Evolutionary conservation across 2,888 invertebrate genomes (phyloP).

Genomic region (Pterobdella sp.): DNA sequence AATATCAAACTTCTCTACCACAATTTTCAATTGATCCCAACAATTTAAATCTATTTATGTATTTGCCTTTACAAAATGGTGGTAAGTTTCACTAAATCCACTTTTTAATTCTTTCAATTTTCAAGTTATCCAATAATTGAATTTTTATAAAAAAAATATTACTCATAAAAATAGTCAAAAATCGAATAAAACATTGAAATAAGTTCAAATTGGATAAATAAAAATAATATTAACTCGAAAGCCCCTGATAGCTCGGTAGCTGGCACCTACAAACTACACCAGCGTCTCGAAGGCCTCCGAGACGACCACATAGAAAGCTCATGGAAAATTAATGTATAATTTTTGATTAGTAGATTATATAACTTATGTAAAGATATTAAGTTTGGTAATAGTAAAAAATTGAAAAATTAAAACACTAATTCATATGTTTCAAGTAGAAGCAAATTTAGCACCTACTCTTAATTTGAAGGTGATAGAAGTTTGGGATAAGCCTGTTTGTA

Average conservation of each 20-base stretch:
- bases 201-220: neutral
- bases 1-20: neutral
- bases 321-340: neutral
- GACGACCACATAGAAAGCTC: neutral
- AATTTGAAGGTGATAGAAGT: too few relatives aligned
- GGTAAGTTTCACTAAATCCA: neutral
- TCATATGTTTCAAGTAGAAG: too few relatives aligned
- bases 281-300: neutral
- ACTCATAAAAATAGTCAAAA: too few relatives aligned
- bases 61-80: neutral
- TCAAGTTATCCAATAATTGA: too few relatives aligned
- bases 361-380: too few relatives aligned
- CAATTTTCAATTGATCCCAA: neutral
- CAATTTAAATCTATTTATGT: neutral
- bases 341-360: too few relatives aligned
- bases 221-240: neutral
- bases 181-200: too few relatives aligned
- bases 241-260: neutral
- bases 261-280: neutral
- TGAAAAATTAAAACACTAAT: too few relatives aligned
- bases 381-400: too few relatives aligned
- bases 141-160: too few relatives aligned
- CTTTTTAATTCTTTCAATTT: too few relatives aligned
- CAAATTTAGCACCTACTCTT: too few relatives aligned
- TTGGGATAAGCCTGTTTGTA: neutral